Conservation (phyloP, 2,797 vertebrate genomes). For the Tapirus indicus region DNA sequence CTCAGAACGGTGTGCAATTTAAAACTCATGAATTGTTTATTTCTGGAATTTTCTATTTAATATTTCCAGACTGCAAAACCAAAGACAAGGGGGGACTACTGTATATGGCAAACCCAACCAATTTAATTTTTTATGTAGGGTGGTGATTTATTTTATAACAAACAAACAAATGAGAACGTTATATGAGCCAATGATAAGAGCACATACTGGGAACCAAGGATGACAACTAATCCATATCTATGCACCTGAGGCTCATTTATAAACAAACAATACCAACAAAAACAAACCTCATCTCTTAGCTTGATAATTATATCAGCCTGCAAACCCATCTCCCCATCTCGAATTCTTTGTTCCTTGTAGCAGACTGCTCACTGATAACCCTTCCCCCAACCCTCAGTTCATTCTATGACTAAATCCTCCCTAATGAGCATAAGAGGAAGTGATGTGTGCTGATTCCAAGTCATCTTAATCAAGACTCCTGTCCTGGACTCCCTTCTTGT, state of each 20-base stretch:
- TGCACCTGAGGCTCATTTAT: neutral
- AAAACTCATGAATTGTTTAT: too few species aligned
- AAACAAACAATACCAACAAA: conserved; percentile 4
- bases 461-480: neutral
- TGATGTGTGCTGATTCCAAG: neutral
- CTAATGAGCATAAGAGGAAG: neutral
- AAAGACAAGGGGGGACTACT: too few species aligned
- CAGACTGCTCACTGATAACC: neutral
- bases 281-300: conserved; percentile 4
- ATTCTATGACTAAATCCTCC: neutral
- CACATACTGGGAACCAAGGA: neutral
- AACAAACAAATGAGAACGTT: conserved; percentile 1
- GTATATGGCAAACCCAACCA: neutral
- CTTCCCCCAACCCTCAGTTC: neutral
- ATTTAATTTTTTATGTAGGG: neutral
- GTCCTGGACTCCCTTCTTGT: neutral
- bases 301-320: neutral
- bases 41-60: too few species aligned
- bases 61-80: too few species aligned
- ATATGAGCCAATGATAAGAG: neutral
- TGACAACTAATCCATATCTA: conserved; percentile 23
- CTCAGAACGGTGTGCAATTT: too few species aligned
- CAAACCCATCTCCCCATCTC: neutral
- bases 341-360: neutral
- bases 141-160: conserved; percentile 22